phyloP scores from a whole-genome alignment of 2,797 vertebrate species.

The Phoxinus dragarum region DNA sequence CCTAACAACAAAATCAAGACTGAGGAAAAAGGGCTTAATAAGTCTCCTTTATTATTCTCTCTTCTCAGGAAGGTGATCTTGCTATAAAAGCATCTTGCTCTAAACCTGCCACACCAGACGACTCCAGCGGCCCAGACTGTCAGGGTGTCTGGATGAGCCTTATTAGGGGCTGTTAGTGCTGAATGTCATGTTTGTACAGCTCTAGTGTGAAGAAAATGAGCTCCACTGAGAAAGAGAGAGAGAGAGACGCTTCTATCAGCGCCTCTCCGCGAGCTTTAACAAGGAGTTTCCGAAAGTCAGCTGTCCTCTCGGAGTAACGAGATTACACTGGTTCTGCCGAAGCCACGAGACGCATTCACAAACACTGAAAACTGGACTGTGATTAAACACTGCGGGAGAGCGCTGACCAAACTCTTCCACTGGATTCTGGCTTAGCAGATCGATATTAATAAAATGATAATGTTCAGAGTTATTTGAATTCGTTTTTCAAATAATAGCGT shows the following conservation, averaged over 20 bases:
- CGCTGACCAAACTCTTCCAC: neutral
- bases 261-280: slow-evolving; percentile 6
- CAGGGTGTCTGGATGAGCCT: slow-evolving; percentile 13
- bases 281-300: slow-evolving; percentile 19
- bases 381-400: neutral
- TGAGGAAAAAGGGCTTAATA: neutral
- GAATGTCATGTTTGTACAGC: slow-evolving; percentile 48
- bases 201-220: slow-evolving; percentile 23
- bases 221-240: slow-evolving; percentile 28
- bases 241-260: neutral
- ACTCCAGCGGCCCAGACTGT: slow-evolving; percentile 11
- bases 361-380: neutral
- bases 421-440: neutral
- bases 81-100: neutral
- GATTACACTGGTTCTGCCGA: neutral
- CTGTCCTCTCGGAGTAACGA: neutral
- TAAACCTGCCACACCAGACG: slow-evolving; percentile 2
- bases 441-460: neutral
- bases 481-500: no score
- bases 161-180: slow-evolving; percentile 46
- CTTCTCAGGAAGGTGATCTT: neutral
- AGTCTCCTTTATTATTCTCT: neutral
- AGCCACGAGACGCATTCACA: neutral
- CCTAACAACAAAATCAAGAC: neutral
- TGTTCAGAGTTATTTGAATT: neutral